A percentile compares a stretch with the other conserved stretches of the same genome.
phyloP scores from a whole-genome alignment of 2,797 vertebrate species.

The Hippoglossus hippoglossus region DNA sequence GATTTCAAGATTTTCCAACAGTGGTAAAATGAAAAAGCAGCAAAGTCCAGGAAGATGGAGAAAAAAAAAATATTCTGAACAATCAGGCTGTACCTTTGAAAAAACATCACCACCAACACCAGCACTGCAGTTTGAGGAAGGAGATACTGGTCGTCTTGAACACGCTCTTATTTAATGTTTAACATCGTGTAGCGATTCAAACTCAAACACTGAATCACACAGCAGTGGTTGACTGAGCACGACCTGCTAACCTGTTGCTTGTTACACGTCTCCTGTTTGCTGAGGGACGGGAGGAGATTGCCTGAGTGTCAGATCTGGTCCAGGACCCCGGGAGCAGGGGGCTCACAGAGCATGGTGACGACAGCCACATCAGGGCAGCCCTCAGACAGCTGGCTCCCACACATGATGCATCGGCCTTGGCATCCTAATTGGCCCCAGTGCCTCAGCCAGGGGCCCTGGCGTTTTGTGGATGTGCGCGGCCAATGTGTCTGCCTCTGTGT shows the following conservation, averaged over 20 bases:
- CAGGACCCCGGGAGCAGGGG: conserved; percentile 60
- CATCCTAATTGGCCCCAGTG: conserved; percentile 79
- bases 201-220: neutral
- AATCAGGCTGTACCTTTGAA: conserved; percentile 31
- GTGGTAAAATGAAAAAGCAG: too few species aligned
- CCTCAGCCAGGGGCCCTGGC: conserved; percentile 62
- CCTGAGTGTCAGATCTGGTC: conserved; percentile 58
- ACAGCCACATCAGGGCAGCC: conserved; percentile 72
- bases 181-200: neutral
- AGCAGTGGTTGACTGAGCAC: conserved; percentile 30
- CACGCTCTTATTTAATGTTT: conserved; percentile 12
- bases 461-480: conserved; percentile 48
- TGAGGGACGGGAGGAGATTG: conserved; percentile 12
- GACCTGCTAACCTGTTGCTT: conserved; percentile 61
- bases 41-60: conserved; percentile 11
- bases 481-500: conserved; percentile 43
- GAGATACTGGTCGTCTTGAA: conserved; percentile 20
- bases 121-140: conserved; percentile 4
- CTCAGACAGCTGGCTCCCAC: conserved; percentile 78
- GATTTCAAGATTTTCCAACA: conserved; percentile 34
- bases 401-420: conserved; percentile 76
- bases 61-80: conserved; percentile 48
- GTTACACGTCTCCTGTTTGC: conserved; percentile 26
- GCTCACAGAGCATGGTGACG: conserved; percentile 61
- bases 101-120: conserved; percentile 31